phyloP scores from a whole-genome alignment of 2,797 vertebrate genomes.

The Alcedo atthis region DNA sequence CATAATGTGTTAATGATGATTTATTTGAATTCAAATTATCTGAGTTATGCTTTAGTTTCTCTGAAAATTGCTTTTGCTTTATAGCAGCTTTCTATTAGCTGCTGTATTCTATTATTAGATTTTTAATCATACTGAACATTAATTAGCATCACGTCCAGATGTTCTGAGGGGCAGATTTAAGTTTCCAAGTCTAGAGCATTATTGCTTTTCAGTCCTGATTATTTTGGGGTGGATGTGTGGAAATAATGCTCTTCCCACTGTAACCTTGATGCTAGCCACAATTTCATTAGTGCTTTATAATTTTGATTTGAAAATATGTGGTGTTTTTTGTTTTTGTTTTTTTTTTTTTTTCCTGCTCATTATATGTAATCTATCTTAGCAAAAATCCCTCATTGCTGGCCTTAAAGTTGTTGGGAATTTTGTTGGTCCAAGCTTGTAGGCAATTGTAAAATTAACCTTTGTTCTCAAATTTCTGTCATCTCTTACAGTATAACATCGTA shows the following conservation, averaged over 20 bases:
- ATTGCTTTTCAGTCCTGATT: not conserved
- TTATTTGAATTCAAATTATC: not conserved
- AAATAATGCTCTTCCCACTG: not conserved
- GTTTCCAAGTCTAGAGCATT: not conserved
- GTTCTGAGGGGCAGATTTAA: not conserved
- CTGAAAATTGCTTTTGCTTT: not conserved
- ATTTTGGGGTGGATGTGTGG: not conserved
- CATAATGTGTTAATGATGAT: not conserved
- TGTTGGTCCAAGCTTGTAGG: not conserved
- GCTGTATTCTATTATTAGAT: not conserved
- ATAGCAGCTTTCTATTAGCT: not conserved
- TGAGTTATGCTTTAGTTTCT: not conserved
- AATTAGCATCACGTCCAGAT: not conserved
- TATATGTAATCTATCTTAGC: not conserved
- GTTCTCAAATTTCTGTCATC: not conserved
- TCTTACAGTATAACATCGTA: not conserved
- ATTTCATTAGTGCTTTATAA: not conserved
- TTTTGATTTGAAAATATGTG: not conserved
- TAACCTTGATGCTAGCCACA: not conserved
- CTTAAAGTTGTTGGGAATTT: not conserved
- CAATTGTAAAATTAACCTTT: constrained; percentile 37
- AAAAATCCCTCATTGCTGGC: not conserved
- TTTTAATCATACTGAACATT: not conserved
- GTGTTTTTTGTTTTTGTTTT: too few species aligned
- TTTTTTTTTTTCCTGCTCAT: not conserved